Evolutionary conservation across 2,113 vertebrate species (phyloP).

Genomic region (Isurus oxyrinchus): DNA sequence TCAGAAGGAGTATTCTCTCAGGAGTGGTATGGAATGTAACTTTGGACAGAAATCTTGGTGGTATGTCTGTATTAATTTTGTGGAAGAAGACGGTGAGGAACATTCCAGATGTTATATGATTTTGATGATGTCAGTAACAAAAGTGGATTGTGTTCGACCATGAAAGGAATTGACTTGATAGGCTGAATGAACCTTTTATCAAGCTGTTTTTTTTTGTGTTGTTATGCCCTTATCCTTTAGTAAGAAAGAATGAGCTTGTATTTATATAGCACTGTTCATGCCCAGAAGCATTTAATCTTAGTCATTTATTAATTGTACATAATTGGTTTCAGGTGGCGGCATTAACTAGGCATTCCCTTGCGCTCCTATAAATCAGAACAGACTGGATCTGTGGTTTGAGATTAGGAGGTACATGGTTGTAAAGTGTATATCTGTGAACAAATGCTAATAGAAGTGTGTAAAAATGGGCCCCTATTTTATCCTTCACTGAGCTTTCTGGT

Average conservation of each 20-base stretch:
- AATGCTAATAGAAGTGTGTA: neutral
- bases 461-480: neutral
- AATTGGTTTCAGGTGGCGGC: no score
- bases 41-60: neutral
- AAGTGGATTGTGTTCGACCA: neutral
- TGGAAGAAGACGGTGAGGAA: neutral
- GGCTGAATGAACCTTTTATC: neutral
- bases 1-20: no score
- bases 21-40: neutral
- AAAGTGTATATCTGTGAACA: neutral
- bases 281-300: no score
- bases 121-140: neutral
- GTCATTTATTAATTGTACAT: no score
- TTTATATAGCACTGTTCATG: no score
- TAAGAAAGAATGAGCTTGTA: no score
- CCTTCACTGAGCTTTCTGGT: no score
- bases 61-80: neutral
- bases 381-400: neutral
- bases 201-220: neutral
- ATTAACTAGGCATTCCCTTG: no score
- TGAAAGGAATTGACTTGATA: neutral
- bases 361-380: no score
- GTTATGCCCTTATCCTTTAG: no score
- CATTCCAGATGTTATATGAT: neutral
- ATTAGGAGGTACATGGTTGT: neutral